Base-by-base conservation (phyloP, 1,140 invertebrate species). In the Pseudachorutes palmiensis region DNA sequence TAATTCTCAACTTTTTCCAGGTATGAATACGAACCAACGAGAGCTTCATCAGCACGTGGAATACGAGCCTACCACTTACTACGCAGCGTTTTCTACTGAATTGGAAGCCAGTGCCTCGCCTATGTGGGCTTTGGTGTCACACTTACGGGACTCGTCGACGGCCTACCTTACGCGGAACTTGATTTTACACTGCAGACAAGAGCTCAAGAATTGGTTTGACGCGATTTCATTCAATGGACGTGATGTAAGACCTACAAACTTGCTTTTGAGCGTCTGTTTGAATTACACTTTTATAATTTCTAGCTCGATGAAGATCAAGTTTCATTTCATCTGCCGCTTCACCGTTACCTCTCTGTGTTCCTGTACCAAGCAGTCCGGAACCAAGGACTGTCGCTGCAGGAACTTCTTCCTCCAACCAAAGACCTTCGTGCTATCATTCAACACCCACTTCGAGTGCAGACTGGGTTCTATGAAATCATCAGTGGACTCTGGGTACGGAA, bases 61-160 rank as follows among this genome's bases (percentile, higher is more conserved):
- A 82, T 97, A 92, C 81, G 94, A 97, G 77, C 92, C 93, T 19
- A 93, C 92, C 67, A 94, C 92, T 0, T 98, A 98, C 80, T 97
- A 97, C 81, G 92, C 93, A 55, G 93, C 94, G 0, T 98, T 97
- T 81, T 93, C 91, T 64, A 94, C 94, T 63, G 95, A 98, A 81
- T 80, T 97, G 67, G 94, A 98, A 81, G 93, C 93, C 9, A 92
- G 91, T 75, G 92, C 94, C 1, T 94, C 95, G 79, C 92, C 94
- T 1, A 94, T 98, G 92, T 97, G 94, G 94, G 91, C 92, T 2
- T 82, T 97, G 31, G 86, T 97, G 30, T 88, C 88, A 12, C 94
- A 97, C 81, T 82, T 96, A 22, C 85, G 85, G 65, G 87, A 88
- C 73, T 80, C 83, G 0, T 83, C 83, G 66, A 89, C 89, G 73